Percentiles rank a stretch among this genome's conserved stretches.
Evolutionary conservation across 2,113 vertebrate genomes (phyloP).

Genomic region (Cochlearius cochlearius): DNA sequence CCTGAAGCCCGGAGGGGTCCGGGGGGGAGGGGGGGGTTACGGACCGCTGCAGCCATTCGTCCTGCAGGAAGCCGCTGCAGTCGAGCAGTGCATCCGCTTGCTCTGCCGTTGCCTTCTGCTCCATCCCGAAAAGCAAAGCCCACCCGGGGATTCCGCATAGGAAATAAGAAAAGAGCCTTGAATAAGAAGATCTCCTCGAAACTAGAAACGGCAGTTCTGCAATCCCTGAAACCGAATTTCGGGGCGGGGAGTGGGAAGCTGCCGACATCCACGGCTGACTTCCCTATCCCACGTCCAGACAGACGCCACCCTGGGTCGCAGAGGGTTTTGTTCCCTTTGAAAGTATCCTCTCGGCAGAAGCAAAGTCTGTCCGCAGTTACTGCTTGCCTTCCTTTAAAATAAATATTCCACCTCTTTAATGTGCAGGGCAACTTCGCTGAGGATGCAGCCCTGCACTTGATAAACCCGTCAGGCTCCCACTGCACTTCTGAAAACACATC

Average conservation of each 20-base stretch:
- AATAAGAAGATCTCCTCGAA: neutral
- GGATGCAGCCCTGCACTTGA: neutral
- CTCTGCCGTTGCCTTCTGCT: neutral
- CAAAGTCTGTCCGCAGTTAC: neutral
- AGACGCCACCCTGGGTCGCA: neutral
- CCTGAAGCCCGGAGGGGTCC: neutral
- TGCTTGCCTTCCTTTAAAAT: neutral
- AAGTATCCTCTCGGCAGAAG: neutral
- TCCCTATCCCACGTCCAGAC: neutral
- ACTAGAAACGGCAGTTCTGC: neutral
- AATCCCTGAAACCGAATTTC: neutral
- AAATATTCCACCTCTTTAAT: neutral
- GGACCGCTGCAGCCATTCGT: neutral
- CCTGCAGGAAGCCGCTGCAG: constrained; percentile 41
- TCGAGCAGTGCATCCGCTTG: neutral
- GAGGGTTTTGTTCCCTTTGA: neutral
- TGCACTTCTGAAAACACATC: neutral
- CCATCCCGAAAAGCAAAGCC: neutral
- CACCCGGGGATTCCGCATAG: neutral
- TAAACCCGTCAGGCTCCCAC: neutral
- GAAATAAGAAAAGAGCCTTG: neutral
- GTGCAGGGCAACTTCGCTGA: constrained; percentile 25
- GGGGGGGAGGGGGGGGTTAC: neutral
- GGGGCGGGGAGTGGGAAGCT: neutral
- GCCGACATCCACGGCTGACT: neutral